Base-by-base conservation (phyloP, 2,888 invertebrate species). In the Smittia sp. region DNA sequence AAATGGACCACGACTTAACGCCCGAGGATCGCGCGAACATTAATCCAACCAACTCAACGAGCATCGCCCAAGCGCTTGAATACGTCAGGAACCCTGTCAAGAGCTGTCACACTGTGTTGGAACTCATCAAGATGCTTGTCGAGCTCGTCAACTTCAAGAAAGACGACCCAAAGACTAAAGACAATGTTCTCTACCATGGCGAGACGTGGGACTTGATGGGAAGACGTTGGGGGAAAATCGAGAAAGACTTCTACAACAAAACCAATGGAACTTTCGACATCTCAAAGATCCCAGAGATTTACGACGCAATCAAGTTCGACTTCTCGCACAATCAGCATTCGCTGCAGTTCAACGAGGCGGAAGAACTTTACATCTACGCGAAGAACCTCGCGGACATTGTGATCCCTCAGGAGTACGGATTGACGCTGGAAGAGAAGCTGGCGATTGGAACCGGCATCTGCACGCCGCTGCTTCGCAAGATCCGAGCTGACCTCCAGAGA, bases 171-270 rank as follows among this genome's bases (percentile, higher is more conserved):
- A 94, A 94, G 84, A 93, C 93, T 15, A 94, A 93, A 90, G 96
- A 96, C 80, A 91, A 94, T 1, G 91, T 94, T 74, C 85, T 99
- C 6, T 99, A 99, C 82, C 96, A 98, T 80, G 97, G 97, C 2
- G 99, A 99, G 84, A 96, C 97, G 0, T 98, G 98, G 98, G 98
- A 99, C 79, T 84, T 99, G 75, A 96, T 99, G 93, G 94, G 95
- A 4, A 87, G 98, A 20, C 87, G 98, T 13, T 98, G 98, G 98
- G 93, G 94, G 54, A 98, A 98, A 84, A 92, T 98, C 73, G 96
- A 98, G 80, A 98, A 98, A 82, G 99, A 99, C 82, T 99, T 99
- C 81, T 93, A 92, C 79, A 92, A 93, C 0, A 97, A 97, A 81
- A 92, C 91, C 78, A 93, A 92, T 77, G 13, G 52, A n/a, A 87